Evolutionary conservation across 2,113 vertebrate species (phyloP).

Genomic region (Columba livia): DNA sequence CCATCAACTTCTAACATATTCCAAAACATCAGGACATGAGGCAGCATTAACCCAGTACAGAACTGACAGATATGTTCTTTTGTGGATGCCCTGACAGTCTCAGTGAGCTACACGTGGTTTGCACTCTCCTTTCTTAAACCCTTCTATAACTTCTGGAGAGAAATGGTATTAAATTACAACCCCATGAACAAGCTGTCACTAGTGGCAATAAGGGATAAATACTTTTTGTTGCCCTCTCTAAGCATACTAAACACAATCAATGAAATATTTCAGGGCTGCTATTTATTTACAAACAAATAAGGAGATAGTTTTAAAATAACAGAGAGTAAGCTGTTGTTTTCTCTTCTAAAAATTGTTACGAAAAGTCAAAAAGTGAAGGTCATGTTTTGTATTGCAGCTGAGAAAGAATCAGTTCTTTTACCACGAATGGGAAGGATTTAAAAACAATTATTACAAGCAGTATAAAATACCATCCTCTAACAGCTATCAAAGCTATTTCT

Average conservation of each 20-base stretch:
- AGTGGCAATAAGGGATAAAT: background rate
- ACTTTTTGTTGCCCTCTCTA: background rate
- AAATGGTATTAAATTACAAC: background rate
- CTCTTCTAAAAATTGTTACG: background rate
- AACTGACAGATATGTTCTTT: background rate
- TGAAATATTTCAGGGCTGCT: background rate
- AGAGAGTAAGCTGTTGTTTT: background rate
- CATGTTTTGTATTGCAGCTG: background rate
- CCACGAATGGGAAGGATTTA: background rate
- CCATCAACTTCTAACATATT: too few species aligned
- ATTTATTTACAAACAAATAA: background rate
- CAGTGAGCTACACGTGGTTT: background rate
- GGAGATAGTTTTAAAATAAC: background rate
- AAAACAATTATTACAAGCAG: background rate
- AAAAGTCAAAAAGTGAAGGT: background rate
- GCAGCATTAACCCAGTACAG: background rate
- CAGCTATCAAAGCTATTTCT: background rate
- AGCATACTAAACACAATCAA: background rate
- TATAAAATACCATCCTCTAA: background rate
- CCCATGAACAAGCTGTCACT: background rate
- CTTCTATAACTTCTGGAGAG: background rate
- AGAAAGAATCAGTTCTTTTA: background rate
- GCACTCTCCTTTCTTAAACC: background rate
- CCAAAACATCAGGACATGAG: background rate
- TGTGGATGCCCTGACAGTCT: background rate